A percentile compares a stretch with the other conserved stretches of the same genome.
Evolutionary conservation across 2,797 vertebrate species (phyloP).

Genomic region (Podarcis lilfordi): DNA sequence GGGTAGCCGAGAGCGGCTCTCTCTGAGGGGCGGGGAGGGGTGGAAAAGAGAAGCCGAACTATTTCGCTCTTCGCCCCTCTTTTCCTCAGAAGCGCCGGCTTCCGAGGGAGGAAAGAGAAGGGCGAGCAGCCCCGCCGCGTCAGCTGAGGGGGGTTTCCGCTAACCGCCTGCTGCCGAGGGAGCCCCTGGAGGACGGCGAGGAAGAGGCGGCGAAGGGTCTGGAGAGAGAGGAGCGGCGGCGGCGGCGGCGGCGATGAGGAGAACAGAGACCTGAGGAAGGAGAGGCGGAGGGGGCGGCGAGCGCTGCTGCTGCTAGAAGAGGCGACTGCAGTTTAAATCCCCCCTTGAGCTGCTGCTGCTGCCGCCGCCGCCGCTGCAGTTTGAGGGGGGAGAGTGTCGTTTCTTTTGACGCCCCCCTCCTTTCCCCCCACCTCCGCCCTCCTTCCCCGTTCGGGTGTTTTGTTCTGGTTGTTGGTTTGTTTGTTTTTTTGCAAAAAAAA

Average conservation of each 20-base stretch:
- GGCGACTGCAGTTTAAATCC: conserved; percentile 65
- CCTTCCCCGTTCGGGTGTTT: not conserved
- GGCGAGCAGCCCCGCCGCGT: conserved; percentile 29
- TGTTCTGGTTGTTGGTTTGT: not conserved
- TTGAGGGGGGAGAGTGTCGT: conserved; percentile 57
- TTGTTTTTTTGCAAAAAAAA: not conserved
- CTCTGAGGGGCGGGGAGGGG: conserved; percentile 19
- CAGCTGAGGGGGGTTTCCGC: conserved; percentile 18
- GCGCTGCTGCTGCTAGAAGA: conserved; percentile 54
- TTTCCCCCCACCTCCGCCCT: conserved; percentile 6
- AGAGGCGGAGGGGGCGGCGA: conserved; percentile 43
- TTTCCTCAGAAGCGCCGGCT: conserved; percentile 6
- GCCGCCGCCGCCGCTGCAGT: conserved; percentile 28
- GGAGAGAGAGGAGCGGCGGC: not conserved
- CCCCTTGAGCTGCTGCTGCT: conserved; percentile 53
- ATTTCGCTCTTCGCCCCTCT: too few relatives aligned
- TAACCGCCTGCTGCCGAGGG: conserved; percentile 17
- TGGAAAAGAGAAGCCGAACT: not conserved
- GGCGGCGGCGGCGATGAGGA: conserved; percentile 40
- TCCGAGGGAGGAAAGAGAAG: not conserved
- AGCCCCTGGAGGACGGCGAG: conserved; percentile 33
- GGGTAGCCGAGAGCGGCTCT: not conserved
- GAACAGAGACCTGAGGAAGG: conserved; percentile 22
- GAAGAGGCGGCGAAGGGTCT: conserved; percentile 13
- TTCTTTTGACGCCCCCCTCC: conserved; percentile 12